phyloP scores from a whole-genome alignment of 2,888 invertebrate species.

The Megaustenia siamemsis region DNA sequence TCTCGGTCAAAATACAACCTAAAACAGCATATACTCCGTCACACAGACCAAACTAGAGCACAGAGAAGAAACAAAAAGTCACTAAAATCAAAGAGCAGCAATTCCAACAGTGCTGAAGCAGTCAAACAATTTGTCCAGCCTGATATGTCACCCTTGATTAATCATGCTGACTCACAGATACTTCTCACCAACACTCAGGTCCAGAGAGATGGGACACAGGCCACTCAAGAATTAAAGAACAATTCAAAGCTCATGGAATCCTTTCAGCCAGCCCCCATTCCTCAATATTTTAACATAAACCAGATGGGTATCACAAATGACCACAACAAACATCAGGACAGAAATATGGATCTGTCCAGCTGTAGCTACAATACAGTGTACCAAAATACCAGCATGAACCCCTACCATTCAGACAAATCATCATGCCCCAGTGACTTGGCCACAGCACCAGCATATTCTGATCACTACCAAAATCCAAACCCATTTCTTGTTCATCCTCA shows the following conservation, averaged over 20 bases:
- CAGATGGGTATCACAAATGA: slow-evolving; percentile 1
- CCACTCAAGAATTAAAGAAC: neutral
- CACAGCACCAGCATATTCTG: slow-evolving; percentile 1
- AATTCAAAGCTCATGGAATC: neutral
- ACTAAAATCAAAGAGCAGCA: neutral
- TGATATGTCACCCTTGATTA: neutral
- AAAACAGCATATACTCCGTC: slow-evolving; percentile 29
- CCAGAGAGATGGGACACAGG: neutral
- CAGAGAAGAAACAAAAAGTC: slow-evolving; percentile 18
- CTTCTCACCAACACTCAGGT: neutral
- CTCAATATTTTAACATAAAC: neutral
- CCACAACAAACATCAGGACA: neutral
- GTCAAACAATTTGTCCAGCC: slow-evolving; percentile 22
- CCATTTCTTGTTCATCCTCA: slow-evolving; percentile 3
- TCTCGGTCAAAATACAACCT: slow-evolving; percentile 42
- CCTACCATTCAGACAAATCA: slow-evolving; percentile 20
- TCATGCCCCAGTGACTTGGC: neutral
- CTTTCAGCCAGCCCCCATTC: neutral
- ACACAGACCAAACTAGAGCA: slow-evolving; percentile 38
- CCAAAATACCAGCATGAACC: neutral
- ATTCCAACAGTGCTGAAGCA: neutral
- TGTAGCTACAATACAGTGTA: neutral
- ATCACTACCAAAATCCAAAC: slow-evolving; percentile 25
- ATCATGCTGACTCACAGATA: neutral
- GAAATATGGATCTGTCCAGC: neutral